Base-by-base conservation (phyloP, 1,140 invertebrate genomes). In the Tetragnatha versicolor region DNA sequence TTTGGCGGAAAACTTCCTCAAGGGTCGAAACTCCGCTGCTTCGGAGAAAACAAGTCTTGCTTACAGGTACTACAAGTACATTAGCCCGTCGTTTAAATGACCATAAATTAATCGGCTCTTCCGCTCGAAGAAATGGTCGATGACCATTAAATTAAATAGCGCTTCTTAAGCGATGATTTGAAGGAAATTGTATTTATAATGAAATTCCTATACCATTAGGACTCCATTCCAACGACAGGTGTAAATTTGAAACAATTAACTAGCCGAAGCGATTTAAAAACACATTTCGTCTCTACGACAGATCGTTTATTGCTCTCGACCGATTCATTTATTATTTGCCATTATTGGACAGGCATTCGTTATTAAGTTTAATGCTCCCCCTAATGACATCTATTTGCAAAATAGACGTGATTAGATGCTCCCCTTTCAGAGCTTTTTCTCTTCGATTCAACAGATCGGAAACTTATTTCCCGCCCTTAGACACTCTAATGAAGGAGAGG, bases 211-310 rank as follows among this genome's bases (percentile, higher is more conserved):
- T 77, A 77, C 73, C 73, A 77, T 77, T 66, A 77, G 73, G 66
- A 77, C 58, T 77, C 73, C 73, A 77, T 77, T 77, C 65, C 27
- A 77, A 37, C 31, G 73, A 65, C 73, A 77, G 73, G 73, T 77
- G 73, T 77, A 77, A 77, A 77, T 77, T 77, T 77, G 65, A 77
- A 77, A 65, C 73, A 77, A 77, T 77, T 77, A 77, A 66, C 60
- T 47, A 39, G 20, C 42, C 22, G 2, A 33, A 20, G 17, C 45
- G 29, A 51, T 75, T 75, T 75, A 75, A 75, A 75, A 75, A 49
- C 45, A 45, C 73, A 77, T 60, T 65, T 58, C 39, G 45, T 76
- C 60, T 45, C 49, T 20, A 12, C 60, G 27, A 53, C 31, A 25
- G 37, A 53, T 77, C 47, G 45, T 77, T 66, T 47, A 63, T 77